Conservation (phyloP, 1,140 invertebrate genomes). For the Tenebrio molitor region DNA sequence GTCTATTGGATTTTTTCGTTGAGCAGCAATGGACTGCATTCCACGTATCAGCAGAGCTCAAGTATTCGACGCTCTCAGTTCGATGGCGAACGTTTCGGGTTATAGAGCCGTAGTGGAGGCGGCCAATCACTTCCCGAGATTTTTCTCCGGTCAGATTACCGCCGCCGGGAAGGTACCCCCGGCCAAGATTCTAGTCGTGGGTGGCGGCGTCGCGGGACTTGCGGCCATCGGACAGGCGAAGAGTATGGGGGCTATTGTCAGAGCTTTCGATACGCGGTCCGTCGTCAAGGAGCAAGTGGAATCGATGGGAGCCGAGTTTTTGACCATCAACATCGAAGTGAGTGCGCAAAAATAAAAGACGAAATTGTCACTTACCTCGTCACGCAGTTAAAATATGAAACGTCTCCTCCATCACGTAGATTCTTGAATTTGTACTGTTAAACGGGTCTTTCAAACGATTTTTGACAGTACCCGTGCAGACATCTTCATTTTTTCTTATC, state of each 20-base stretch:
- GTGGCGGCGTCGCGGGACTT: conserved; percentile 90
- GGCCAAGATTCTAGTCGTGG: conserved; percentile 88
- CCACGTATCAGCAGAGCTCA: conserved; percentile 88
- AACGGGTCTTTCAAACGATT: too few species aligned
- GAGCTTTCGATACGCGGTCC: conserved; percentile 89
- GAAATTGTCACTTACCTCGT: not conserved
- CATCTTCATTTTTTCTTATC: too few species aligned
- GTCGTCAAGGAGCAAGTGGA: conserved; percentile 92
- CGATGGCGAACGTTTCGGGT: conserved; percentile 94
- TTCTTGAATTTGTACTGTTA: too few species aligned
- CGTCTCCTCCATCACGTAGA: too few species aligned
- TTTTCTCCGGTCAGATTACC: conserved; percentile 91
- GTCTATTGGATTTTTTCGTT: too few species aligned
- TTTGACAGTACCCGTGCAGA: too few species aligned
- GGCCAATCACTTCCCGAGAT: conserved; percentile 89
- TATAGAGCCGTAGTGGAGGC: conserved; percentile 93
- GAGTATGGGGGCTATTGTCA: conserved; percentile 90
- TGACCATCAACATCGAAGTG: conserved; percentile 82
- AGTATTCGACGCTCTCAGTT: conserved; percentile 91
- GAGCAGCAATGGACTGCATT: conserved; percentile 87
- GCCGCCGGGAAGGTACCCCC: conserved; percentile 89
- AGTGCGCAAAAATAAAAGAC: not conserved
- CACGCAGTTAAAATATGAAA: not conserved
- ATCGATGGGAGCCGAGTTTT: conserved; percentile 89
- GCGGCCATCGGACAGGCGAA: conserved; percentile 88